These are phyloP conservation scores for Megaleporinus macrocephalus DNA, from an alignment of 2,113 vertebrate genomes.

Conservation along the genomic window DNA sequence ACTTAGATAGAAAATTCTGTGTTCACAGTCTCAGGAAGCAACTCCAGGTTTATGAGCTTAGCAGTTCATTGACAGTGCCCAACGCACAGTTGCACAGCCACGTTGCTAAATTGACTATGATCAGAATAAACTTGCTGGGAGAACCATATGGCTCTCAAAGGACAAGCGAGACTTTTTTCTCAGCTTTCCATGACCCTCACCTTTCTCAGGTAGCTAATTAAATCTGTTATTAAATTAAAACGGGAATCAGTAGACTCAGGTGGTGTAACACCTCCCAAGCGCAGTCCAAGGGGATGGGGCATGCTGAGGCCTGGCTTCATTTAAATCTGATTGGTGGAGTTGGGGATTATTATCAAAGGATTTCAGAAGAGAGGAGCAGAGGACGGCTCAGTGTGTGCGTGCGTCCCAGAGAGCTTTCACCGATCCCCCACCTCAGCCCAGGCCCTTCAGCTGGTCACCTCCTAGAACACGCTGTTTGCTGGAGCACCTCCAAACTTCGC, in stretches of 20 bases:
- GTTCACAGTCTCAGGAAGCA: not conserved
- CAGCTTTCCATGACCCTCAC: constrained; percentile 32
- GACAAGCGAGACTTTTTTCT: not conserved
- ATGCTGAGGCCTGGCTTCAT: constrained; percentile 45
- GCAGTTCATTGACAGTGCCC: not conserved
- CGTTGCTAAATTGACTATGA: not conserved
- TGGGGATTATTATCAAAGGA: constrained; percentile 42
- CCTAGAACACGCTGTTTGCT: constrained; percentile 23
- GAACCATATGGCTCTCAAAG: constrained; percentile 17
- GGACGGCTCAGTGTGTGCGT: constrained; percentile 11
- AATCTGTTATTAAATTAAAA: constrained; percentile 54
- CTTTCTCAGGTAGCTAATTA: constrained; percentile 51
- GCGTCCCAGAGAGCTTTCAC: constrained; percentile 14
- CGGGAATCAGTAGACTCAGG: constrained; percentile 28
- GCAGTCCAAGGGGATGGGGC: constrained; percentile 20
- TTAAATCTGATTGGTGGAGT: constrained; percentile 39
- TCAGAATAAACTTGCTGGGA: constrained; percentile 12
- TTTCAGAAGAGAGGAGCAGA: constrained; percentile 29
- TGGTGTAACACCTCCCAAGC: constrained; percentile 31
- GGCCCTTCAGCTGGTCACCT: constrained; percentile 39
- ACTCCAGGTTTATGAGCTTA: not conserved
- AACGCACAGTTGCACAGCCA: not conserved
- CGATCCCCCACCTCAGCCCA: constrained; percentile 33
- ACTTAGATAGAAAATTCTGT: not conserved
- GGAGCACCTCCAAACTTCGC: constrained; percentile 21